Percentiles rank a stretch among this genome's conserved stretches.
Conservation (phyloP, 2,113 vertebrate genomes). For the Rattus rattus region DNA sequence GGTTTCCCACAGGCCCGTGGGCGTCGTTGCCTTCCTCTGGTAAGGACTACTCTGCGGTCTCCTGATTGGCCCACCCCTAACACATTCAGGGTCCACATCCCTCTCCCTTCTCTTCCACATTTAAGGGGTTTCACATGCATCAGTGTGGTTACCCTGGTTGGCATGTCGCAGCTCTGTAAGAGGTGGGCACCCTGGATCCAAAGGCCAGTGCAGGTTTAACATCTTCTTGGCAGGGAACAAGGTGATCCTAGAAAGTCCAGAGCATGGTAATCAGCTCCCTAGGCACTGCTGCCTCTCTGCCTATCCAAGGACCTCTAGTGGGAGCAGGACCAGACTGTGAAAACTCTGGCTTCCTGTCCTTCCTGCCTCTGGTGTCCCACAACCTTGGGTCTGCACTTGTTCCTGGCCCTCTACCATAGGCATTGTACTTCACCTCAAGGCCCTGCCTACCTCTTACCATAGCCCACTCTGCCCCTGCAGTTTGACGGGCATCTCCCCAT, state of each 20-base stretch:
- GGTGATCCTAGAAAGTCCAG: background rate
- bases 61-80: background rate
- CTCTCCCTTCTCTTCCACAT: background rate
- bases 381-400: background rate
- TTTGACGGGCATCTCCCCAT: slow-evolving; percentile 96
- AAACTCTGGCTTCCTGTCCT: background rate
- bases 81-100: background rate
- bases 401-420: background rate
- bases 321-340: background rate
- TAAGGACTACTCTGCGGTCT: slow-evolving; percentile 83
- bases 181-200: background rate
- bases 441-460: background rate
- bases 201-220: background rate
- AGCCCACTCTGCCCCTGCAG: slow-evolving; percentile 81
- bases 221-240: background rate
- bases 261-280: background rate
- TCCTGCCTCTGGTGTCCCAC: background rate
- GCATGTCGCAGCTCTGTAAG: background rate
- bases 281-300: background rate
- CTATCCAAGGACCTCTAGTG: background rate
- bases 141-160: background rate
- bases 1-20: slow-evolving; percentile 90
- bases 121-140: background rate
- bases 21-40: slow-evolving; percentile 96
- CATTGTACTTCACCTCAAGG: background rate